Evolutionary conservation across 2,888 invertebrate species (phyloP).

Genomic region (Teinopalpus imperialis): DNA sequence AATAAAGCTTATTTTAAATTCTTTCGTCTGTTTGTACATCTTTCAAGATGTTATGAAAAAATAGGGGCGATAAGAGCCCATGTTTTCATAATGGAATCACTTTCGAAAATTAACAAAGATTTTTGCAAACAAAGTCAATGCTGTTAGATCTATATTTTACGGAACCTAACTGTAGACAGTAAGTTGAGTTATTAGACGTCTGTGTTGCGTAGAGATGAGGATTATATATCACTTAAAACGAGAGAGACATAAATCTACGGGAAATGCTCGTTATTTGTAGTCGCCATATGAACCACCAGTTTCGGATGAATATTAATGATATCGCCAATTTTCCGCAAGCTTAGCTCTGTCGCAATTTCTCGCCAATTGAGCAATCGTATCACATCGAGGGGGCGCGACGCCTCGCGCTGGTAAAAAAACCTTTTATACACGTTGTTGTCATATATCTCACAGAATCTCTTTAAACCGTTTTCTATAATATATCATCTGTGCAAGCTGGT

Average conservation of each 20-base stretch:
- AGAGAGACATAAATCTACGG: slow-evolving; percentile 76
- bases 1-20: too few species aligned
- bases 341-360: slow-evolving; percentile 79
- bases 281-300: slow-evolving; percentile 77
- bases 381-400: slow-evolving; percentile 54
- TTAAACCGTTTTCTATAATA: too few species aligned
- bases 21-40: too few species aligned
- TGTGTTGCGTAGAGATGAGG: slow-evolving; percentile 47
- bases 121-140: too few species aligned
- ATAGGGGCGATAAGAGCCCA: too few species aligned
- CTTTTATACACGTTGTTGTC: slow-evolving; percentile 3
- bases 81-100: too few species aligned
- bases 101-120: too few species aligned
- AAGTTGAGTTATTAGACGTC: slow-evolving; percentile 61
- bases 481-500: too few species aligned
- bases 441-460: slow-evolving; percentile 4
- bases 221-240: slow-evolving; percentile 76
- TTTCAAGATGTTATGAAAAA: too few species aligned
- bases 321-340: slow-evolving; percentile 80
- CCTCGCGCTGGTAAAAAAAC: slow-evolving; percentile 24
- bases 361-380: slow-evolving; percentile 80
- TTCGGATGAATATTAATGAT: slow-evolving; percentile 82
- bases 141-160: too few species aligned
- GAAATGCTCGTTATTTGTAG: slow-evolving; percentile 77
- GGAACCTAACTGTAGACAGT: slow-evolving; percentile 56